phyloP scores from a whole-genome alignment of 1,140 invertebrate genomes.

The Pemphigus obesinymphae region DNA sequence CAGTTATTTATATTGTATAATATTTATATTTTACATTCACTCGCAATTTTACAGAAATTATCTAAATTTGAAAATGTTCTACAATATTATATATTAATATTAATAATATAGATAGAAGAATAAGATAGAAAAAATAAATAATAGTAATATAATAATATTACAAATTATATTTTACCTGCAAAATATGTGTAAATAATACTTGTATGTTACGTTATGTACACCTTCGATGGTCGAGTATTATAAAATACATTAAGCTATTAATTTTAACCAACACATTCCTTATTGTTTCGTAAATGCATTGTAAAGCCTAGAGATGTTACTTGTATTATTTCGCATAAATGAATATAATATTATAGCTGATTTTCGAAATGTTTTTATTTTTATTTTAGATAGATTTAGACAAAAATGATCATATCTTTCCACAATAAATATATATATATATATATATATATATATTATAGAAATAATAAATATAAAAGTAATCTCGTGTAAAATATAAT shows the following conservation, averaged over 20 bases:
- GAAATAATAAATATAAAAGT: too few relatives aligned
- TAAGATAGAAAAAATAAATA: too few relatives aligned
- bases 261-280: not conserved
- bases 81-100: too few relatives aligned
- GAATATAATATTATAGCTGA: not conserved
- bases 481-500: not conserved
- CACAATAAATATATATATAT: not conserved
- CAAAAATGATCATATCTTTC: slow-evolving; percentile 8
- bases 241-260: not conserved
- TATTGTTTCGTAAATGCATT: not conserved
- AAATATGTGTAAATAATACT: too few relatives aligned
- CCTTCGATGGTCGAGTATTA: too few relatives aligned
- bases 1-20: not conserved
- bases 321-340: not conserved
- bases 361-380: not conserved
- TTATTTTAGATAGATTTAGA: not conserved
- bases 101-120: too few relatives aligned
- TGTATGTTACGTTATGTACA: too few relatives aligned
- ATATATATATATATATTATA: too few relatives aligned
- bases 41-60: not conserved
- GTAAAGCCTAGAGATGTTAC: not conserved
- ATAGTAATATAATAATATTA: too few relatives aligned
- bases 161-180: too few relatives aligned
- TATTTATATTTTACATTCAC: not conserved
- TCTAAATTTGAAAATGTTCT: not conserved